These are phyloP conservation scores for Lepeophtheirus nordmannii DNA, from an alignment of 2,888 invertebrate species.

Conservation along the genomic window DNA sequence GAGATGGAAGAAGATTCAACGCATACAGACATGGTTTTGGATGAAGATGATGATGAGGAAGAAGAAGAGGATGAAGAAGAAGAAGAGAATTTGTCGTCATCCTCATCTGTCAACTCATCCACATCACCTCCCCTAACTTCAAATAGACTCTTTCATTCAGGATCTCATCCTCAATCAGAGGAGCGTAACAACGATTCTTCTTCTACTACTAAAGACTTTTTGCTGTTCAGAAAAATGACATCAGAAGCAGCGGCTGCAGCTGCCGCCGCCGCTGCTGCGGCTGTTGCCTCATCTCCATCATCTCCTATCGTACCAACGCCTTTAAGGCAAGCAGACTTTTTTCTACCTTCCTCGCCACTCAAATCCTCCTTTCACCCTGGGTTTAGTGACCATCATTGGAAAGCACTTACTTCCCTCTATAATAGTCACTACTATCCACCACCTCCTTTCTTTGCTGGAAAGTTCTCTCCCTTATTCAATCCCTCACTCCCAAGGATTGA, in stretches of 20 bases:
- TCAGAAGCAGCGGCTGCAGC: background rate
- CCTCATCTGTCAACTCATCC: background rate
- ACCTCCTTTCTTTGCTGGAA: background rate
- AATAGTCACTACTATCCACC: background rate
- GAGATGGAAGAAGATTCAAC: background rate
- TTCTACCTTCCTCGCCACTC: background rate
- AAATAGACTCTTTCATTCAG: background rate
- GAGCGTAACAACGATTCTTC: background rate
- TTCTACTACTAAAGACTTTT: background rate
- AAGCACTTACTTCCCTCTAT: background rate
- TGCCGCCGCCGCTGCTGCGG: background rate
- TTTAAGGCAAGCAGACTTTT: background rate
- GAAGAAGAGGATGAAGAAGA: background rate
- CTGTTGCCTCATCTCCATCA: background rate
- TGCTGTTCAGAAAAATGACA: slow-evolving; percentile 4
- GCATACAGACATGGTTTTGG: background rate
- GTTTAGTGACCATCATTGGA: background rate
- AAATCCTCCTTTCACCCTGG: background rate
- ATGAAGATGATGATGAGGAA: background rate
- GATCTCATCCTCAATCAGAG: background rate
- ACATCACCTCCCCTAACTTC: background rate
- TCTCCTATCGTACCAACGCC: background rate
- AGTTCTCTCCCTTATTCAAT: background rate
- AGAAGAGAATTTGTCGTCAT: background rate
- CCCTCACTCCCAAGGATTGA: background rate